A percentile compares a stretch with the other conserved stretches of the same genome.
Conservation (phyloP, 2,888 invertebrate genomes). For the Camptogramma bilineatum region DNA sequence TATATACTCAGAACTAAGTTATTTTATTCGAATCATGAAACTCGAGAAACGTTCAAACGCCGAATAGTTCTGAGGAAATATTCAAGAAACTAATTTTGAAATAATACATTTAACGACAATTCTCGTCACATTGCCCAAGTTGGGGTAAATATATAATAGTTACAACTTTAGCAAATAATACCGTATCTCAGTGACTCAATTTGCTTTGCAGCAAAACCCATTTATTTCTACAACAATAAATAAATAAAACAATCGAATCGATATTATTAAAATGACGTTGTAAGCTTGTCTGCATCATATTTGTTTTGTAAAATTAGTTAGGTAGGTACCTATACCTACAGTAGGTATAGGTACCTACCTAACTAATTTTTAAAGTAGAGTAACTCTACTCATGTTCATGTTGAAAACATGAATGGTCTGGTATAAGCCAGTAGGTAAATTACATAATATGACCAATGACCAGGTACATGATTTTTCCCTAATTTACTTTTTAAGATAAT, state of each 20-base stretch:
- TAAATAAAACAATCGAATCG: slow-evolving; percentile 14
- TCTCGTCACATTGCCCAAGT: neutral
- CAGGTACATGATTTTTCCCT: too few relatives aligned
- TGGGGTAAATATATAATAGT: neutral
- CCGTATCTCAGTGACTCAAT: slow-evolving; percentile 25
- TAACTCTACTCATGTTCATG: neutral
- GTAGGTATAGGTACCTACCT: too few relatives aligned
- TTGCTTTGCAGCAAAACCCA: slow-evolving; percentile 14
- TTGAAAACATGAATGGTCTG: neutral
- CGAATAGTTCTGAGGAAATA: too few relatives aligned
- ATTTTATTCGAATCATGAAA: too few relatives aligned
- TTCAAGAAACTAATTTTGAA: too few relatives aligned
- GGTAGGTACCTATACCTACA: neutral
- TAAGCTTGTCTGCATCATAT: neutral
- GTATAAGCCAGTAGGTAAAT: neutral
- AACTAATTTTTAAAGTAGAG: too few relatives aligned
- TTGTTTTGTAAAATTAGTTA: neutral
- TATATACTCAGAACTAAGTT: too few relatives aligned
- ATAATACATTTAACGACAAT: neutral
- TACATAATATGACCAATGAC: too few relatives aligned
- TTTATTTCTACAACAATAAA: slow-evolving; percentile 16
- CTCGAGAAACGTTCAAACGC: too few relatives aligned
- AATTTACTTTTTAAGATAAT: too few relatives aligned
- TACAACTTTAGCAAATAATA: slow-evolving; percentile 16
- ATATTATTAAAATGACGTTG: slow-evolving; percentile 1